A percentile compares a stretch with the other conserved stretches of the same genome.
These are phyloP conservation scores for Eupeodes luniger DNA, from an alignment of 2,888 invertebrate species.

Conservation along the genomic window DNA sequence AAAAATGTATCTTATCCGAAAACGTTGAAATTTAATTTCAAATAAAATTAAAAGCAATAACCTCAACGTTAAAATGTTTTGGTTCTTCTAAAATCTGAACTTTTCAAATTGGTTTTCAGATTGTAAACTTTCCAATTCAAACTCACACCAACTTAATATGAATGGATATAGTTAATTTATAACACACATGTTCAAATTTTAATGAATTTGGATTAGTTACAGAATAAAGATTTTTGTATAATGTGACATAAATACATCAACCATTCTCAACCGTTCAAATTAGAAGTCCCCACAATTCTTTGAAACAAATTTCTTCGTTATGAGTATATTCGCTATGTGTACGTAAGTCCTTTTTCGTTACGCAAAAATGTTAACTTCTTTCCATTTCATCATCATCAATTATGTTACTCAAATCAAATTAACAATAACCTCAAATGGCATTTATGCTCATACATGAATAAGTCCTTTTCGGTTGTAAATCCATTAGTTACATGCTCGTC, in stretches of 20 bases:
- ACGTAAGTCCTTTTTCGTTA: conserved; percentile 2
- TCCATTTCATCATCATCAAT: conserved; percentile 70
- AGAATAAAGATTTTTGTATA: conserved; percentile 1
- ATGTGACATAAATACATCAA: conserved; percentile 20
- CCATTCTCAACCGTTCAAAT: background rate
- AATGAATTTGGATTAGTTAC: conserved; percentile 25
- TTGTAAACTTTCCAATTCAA: background rate
- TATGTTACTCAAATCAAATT: conserved; percentile 67
- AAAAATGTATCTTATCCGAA: too few relatives aligned
- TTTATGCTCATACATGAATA: conserved; percentile 26
- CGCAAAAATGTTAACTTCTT: conserved; percentile 32
- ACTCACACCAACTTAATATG: background rate
- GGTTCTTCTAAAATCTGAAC: background rate
- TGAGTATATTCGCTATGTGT: background rate
- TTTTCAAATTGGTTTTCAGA: background rate
- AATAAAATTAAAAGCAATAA: too few relatives aligned
- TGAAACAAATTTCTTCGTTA: background rate
- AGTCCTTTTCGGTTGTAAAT: conserved; percentile 36
- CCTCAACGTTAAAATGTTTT: background rate
- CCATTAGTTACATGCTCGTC: conserved; percentile 40
- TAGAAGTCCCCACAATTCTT: conserved; percentile 25
- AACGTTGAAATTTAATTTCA: too few relatives aligned
- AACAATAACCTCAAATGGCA: conserved; percentile 66
- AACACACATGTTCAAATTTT: conserved; percentile 41
- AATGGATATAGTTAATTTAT: background rate